Base-by-base conservation (phyloP, 2,113 vertebrate species). In the Xerus inauris region DNA sequence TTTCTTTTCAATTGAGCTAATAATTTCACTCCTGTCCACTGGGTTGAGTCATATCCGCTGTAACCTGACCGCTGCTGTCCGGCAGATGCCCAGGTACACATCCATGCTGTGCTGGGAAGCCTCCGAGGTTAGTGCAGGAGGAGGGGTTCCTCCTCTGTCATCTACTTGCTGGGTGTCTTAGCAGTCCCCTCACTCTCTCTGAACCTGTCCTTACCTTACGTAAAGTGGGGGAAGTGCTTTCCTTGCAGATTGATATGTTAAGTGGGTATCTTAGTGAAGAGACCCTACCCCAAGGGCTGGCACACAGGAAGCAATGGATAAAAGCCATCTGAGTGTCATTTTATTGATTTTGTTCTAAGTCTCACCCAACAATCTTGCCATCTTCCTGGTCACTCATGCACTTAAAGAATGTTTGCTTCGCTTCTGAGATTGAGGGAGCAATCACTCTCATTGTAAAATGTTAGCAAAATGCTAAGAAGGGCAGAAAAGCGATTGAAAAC, bases 1-100 rank as follows among this genome's bases (percentile, higher is more conserved):
- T 81, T 94, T 96, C 97, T 96, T 89, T 97, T 97, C 97, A 98
- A 98, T 90, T 97, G 97, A 97, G 93, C 96, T 98, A 97, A 98
- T 98, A 95, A 97, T 91, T 98, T 97, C 71, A 92, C 85, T 96
- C 77, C 77, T 89, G 90, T 97, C 87, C 89, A 94, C 59, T 69
- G 24, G 64, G 28, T 1, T 80, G 85, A 90, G 24, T 47, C 76
- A 62, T 2, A 57, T 11, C 35, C 54, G 57, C 75, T 94, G 5
- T 45, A 67, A 71, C 71, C 45, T 57, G 83, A 57, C 38, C 11
- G 2, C 0, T 14, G 30, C 73, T 32, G 14, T 35, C 72, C 20
- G 82, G 54, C 30, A 59, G 72, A 64, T 4, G 28, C 32, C 54
- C 54, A 57, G 3, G 7, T 8, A 57, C 20, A 6, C 7, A 57